Percentiles rank a stretch among this genome's conserved stretches.
Conservation (phyloP, 1,140 invertebrate genomes). For the Forficula auricularia region DNA sequence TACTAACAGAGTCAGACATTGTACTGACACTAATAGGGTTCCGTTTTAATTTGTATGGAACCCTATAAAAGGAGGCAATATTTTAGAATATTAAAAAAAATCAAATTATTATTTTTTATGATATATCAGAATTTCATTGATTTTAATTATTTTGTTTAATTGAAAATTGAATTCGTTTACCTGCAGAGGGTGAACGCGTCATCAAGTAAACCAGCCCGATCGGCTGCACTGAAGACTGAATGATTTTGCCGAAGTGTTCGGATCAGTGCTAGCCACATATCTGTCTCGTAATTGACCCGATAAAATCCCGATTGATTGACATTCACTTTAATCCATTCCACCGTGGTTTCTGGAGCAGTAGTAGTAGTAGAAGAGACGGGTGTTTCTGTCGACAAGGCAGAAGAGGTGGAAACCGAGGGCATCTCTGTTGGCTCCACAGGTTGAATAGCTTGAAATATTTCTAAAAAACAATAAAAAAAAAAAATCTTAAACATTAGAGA, state of each 20-base stretch:
- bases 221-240: slow-evolving; percentile 44
- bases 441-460: slow-evolving; percentile 46
- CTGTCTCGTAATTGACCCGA: slow-evolving; percentile 63
- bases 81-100: not conserved
- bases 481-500: no score
- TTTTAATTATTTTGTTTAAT: no score
- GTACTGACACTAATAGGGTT: no score
- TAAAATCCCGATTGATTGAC: slow-evolving; percentile 75
- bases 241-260: slow-evolving; percentile 47
- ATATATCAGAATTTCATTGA: no score
- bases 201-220: slow-evolving; percentile 55
- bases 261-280: slow-evolving; percentile 57
- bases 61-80: not conserved
- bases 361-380: not conserved
- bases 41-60: no score
- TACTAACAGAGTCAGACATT: no score
- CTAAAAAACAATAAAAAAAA: slow-evolving; percentile 28
- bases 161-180: no score
- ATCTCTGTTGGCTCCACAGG: slow-evolving; percentile 28
- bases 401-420: no score
- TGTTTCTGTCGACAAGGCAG: not conserved
- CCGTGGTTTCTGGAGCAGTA: slow-evolving; percentile 10
- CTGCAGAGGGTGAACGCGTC: slow-evolving; percentile 58
- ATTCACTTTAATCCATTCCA: slow-evolving; percentile 71
- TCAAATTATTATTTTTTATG: not conserved